phyloP scores from a whole-genome alignment of 2,797 vertebrate species.

The Moxostoma hubbsi region DNA sequence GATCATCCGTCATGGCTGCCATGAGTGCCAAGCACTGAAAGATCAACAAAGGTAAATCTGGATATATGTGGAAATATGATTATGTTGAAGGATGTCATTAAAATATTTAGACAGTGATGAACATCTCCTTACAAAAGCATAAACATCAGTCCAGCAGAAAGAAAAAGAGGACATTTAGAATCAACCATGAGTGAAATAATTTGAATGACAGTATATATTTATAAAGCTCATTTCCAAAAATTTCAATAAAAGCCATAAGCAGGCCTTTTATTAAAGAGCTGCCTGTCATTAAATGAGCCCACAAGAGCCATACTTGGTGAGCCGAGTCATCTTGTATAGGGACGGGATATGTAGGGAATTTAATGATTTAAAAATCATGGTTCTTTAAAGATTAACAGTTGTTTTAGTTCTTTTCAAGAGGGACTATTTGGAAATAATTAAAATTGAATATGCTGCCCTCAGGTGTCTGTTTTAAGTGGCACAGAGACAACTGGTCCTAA shows the following conservation, averaged over 20 bases:
- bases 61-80: slow-evolving; percentile 59
- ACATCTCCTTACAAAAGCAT: slow-evolving; percentile 43
- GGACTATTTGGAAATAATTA: too few relatives aligned
- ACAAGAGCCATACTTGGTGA: neutral
- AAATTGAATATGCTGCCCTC: too few relatives aligned
- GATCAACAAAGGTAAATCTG: slow-evolving; percentile 6
- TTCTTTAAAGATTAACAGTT: too few relatives aligned
- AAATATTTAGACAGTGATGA: slow-evolving; percentile 52
- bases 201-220: slow-evolving; percentile 20
- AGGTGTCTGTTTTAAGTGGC: too few relatives aligned
- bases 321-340: neutral
- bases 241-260: slow-evolving; percentile 32
- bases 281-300: neutral
- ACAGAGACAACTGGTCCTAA: too few relatives aligned
- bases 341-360: too few relatives aligned
- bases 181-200: slow-evolving; percentile 47
- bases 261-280: neutral
- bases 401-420: too few relatives aligned
- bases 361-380: too few relatives aligned
- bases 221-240: slow-evolving; percentile 20
- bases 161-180: slow-evolving; percentile 25
- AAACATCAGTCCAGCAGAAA: slow-evolving; percentile 39
- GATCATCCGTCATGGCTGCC: slow-evolving; percentile 55
- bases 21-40: slow-evolving; percentile 26
- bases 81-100: slow-evolving; percentile 58